Base-by-base conservation (phyloP, 2,113 vertebrate genomes). In the Capra hircus region DNA sequence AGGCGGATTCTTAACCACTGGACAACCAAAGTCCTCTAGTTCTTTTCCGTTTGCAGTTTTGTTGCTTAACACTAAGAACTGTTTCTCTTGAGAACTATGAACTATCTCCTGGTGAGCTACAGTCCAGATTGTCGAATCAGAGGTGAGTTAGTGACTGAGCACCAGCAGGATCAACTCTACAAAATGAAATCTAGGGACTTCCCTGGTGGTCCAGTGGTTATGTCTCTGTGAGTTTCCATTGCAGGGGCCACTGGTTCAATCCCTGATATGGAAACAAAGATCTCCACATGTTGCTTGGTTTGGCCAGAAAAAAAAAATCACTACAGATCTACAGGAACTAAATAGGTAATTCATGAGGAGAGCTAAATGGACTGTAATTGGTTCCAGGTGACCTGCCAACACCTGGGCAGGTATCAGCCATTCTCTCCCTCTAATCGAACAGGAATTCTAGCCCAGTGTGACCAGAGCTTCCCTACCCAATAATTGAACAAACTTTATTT, bases 31-130 rank as follows among this genome's bases (percentile, higher is more conserved):
- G 71, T 27, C 40, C 23, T 77, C 8, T 25, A 48, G 36, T 45
- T 60, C 52, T 88, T 90, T 97, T 62, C 19, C 53, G 82, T 74
- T 91, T 64, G 27, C 91, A 77, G 59, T 21, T 86, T 67, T 52
- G 40, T 95, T 86, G n/a, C 77, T 88, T 89, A 50, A 85, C 28
- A 7, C 10, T n/a, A 53, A 91, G 55, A 87, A 64, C 27, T 71
- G 6, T 59, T 67, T 83, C 90, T 6, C n/a, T 19, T 40, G 83
- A 53, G 67, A 87, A 48, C 40, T 55, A 6, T 40, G 67, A 25
- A 6, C 67, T 77, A 43, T 25, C 40, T 77, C 36, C 71, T 4
- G 6, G 12, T 77, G 71, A 25, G 40, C 71, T 43, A 27, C 12
- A 43, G 71, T 14, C 23, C 36, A 43, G 25, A 27, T 14, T 7